A percentile compares a stretch with the other conserved stretches of the same genome.
These are phyloP conservation scores for Nomada fabriciana DNA, from an alignment of 2,888 invertebrate species.

Conservation along the genomic window DNA sequence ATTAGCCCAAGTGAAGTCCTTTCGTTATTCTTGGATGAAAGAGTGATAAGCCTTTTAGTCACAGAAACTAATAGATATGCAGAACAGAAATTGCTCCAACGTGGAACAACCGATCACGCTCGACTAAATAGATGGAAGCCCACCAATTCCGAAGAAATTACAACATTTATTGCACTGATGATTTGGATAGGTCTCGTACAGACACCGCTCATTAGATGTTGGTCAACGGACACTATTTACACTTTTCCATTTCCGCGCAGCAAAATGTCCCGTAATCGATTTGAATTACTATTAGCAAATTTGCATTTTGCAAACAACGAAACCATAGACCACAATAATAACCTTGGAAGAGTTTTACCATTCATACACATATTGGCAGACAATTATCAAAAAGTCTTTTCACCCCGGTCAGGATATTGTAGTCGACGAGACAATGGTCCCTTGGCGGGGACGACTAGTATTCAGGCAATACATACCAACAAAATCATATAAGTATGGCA, in stretches of 20 bases:
- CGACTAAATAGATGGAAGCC: constrained; percentile 56
- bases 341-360: constrained; percentile 18
- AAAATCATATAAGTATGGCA: constrained; percentile 2
- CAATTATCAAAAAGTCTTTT: constrained; percentile 62
- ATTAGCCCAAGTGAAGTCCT: constrained; percentile 44
- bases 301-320: constrained; percentile 34
- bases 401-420: constrained; percentile 60
- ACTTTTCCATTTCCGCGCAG: constrained; percentile 59
- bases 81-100: constrained; percentile 50
- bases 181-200: constrained; percentile 61
- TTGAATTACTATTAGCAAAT: constrained; percentile 62
- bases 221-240: constrained; percentile 41
- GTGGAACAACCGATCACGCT: constrained; percentile 8
- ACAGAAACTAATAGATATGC: constrained; percentile 52
- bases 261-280: constrained; percentile 63
- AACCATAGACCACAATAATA: constrained; percentile 4
- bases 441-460: constrained; percentile 60
- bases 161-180: constrained; percentile 63
- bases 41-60: constrained; percentile 54
- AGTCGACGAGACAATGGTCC: constrained; percentile 57
- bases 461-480: constrained; percentile 19
- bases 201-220: constrained; percentile 37
- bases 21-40: constrained; percentile 53
- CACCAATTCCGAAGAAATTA: constrained; percentile 68
- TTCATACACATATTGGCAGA: constrained; percentile 42